Base-by-base conservation (phyloP, 2,888 invertebrate genomes). In the Spicauda simplicius region DNA sequence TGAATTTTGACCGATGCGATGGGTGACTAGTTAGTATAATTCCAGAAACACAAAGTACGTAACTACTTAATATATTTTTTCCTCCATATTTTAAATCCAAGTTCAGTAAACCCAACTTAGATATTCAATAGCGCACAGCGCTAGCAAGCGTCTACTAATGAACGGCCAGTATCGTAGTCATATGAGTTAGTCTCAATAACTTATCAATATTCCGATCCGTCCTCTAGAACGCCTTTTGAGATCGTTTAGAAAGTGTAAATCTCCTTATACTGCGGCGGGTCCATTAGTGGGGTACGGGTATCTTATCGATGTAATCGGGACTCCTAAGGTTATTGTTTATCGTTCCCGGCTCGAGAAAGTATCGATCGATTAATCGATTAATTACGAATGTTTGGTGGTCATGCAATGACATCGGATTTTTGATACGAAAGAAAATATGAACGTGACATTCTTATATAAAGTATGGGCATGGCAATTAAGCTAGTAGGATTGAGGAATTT, bases 201-300 rank as follows among this genome's bases (percentile, higher is more conserved):
- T 72, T 86, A 90, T 90, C 87, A 83, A 80, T 87, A 89, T 87
- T 89, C 86, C 79, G 83, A 89, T 90, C 87, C 88, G 87, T 90
- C 88, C 87, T 82, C 82, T 74, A 76, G 78, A 79, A 80, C 80
- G 81, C 82, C 83, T 86, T 86, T 85, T 77, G 83, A 87, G 84
- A 85, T 83, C 86, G 77, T 86, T 90, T 92, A 89, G 91, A 92
- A 91, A 91, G 92, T 90, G 90, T 90, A 90, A 90, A 91, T 89
- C 90, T 85, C 87, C 83, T 78, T 83, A 85, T 80, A 81, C 83
- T 80, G 79, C 79, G 82, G 84, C 85, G 85, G 85, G 86, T 84
- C 90, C 91, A 91, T 92, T 92, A 92, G 90, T 84, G 81, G 83
- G 88, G 90, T 87, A 84, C 84, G 88, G 80, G 86, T 90, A 91